Evolutionary conservation across 2,113 vertebrate genomes (phyloP), one percentile per base, ranked within the genome.

Genomic region (Spheniscus mendiculus): DNA sequence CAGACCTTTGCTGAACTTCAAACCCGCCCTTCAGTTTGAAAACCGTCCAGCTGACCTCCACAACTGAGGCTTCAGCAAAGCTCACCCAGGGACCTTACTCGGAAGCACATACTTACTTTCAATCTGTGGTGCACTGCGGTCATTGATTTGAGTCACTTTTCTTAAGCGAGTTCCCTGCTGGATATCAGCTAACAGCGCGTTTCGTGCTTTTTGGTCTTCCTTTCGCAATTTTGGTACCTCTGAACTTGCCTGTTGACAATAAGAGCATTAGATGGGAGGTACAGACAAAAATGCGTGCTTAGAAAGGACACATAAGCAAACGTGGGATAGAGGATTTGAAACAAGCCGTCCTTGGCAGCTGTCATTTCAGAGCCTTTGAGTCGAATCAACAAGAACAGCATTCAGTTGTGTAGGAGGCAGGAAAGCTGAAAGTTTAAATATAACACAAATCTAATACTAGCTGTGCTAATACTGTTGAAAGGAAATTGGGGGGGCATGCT

Each of bases 171-270:
- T 95, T 95, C 99, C 99, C 97, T 99, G 99, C 92, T 99, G 99
- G 97, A 99, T 99, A 52, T 99, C 99, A 8, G 99, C 98, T 91
- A 99, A 59, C 61, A 99, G 98, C 0, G 99, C 99, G 3, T 92
- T 99, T 47, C 99, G 98, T 40, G 98, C 98, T 97, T 97, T 98
- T 81, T 96, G 98, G 23, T 98, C 98, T 83, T 97, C 95, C 87
- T 96, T 98, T 29, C 61, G 95, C 40, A 95, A 15, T 85, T 97
- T 98, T 16, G 98, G 90, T 47, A 97, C 20, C 9, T 98, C 98
- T 66, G 97, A 63, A 83, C 93, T 97, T 25, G 87, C 86, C 99
- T 98, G 97, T 61, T 90, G 94, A 58, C 82, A 84, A 62, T 8
- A 53, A 67, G 11, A 69, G 36, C 20, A 30, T 92, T 52, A 84